These are phyloP conservation scores for Lethenteron camtschaticum DNA, from an alignment of 2,113 vertebrate species.

Conservation along the genomic window DNA sequence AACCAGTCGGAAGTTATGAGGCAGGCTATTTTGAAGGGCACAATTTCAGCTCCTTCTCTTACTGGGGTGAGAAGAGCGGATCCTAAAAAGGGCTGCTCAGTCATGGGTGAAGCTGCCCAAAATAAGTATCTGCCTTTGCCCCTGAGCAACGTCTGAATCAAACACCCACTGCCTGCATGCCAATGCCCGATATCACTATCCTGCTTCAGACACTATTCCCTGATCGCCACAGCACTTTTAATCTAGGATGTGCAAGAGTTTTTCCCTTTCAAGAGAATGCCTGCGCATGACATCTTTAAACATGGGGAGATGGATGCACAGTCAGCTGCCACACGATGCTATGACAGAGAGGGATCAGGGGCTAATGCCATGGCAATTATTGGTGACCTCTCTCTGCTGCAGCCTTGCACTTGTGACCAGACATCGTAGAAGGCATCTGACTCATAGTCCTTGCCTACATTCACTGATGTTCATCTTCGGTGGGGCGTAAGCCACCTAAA, in stretches of 20 bases:
- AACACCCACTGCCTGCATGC: constrained; percentile 2
- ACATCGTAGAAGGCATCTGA: no score
- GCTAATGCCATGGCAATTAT: constrained; percentile 5
- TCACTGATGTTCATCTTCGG: no score
- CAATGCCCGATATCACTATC: background rate
- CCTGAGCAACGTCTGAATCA: background rate
- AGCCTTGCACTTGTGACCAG: constrained; percentile 2
- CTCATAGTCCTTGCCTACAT: no score
- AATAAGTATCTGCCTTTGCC: background rate
- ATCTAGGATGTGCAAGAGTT: background rate
- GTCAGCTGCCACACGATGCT: background rate
- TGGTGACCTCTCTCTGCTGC: constrained; percentile 8
- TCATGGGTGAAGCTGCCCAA: background rate
- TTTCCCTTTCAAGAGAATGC: background rate
- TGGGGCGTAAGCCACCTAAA: no score
- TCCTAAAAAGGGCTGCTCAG: constrained; percentile 4
- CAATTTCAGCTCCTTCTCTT: background rate
- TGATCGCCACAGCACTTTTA: background rate
- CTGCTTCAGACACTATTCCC: background rate
- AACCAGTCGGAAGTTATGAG: background rate
- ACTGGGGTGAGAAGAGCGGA: background rate
- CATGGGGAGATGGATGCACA: constrained; percentile 4
- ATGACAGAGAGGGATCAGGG: background rate
- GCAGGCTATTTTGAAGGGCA: background rate
- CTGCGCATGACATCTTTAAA: background rate